A percentile compares a stretch with the other conserved stretches of the same genome.
phyloP scores from a whole-genome alignment of 2,797 vertebrate genomes.

The Prionace glauca region DNA sequence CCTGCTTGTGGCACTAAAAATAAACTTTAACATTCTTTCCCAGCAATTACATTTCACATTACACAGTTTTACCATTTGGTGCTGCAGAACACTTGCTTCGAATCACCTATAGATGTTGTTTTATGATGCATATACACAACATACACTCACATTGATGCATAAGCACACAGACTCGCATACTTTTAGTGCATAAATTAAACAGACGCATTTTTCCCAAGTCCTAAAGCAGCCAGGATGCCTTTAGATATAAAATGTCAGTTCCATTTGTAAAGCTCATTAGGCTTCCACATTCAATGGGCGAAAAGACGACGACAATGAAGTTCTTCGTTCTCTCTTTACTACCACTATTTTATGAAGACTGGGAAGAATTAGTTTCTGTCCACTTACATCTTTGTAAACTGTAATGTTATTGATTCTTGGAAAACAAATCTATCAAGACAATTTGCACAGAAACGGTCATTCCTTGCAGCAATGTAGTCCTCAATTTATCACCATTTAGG shows the following conservation, averaged over 20 bases:
- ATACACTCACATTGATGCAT: not conserved
- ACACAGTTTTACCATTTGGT: not conserved
- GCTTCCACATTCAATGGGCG: not conserved
- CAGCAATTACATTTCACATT: not conserved
- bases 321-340: not conserved
- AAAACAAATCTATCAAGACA: constrained; percentile 15
- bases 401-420: constrained; percentile 28
- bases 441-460: not conserved
- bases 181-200: not conserved
- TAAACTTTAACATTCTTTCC: not conserved
- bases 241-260: not conserved
- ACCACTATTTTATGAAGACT: constrained; percentile 23
- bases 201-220: not conserved
- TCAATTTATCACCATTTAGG: constrained; percentile 6
- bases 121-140: not conserved
- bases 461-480: not conserved
- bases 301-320: not conserved
- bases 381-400: constrained; percentile 9
- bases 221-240: not conserved
- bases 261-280: constrained; percentile 1
- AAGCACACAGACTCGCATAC: too few relatives aligned
- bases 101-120: not conserved
- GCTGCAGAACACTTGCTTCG: not conserved
- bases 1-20: too few relatives aligned
- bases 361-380: not conserved